Conservation (phyloP, 2,797 vertebrate species). For the Zalophus californianus region DNA sequence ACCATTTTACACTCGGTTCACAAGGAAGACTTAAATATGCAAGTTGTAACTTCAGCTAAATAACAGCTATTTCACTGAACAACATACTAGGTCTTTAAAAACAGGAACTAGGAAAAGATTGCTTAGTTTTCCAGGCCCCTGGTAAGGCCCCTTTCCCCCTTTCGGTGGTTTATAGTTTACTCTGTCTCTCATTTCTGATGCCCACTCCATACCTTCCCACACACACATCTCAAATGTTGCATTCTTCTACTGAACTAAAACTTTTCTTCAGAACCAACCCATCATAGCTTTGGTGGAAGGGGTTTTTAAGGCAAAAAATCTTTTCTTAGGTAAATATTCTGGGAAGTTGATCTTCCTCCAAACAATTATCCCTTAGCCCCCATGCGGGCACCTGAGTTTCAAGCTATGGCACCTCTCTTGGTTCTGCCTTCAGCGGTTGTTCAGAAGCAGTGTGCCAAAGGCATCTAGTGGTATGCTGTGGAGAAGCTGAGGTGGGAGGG, state of each 20-base stretch:
- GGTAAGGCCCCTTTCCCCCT: background rate
- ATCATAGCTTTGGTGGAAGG: background rate
- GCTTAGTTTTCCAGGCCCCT: background rate
- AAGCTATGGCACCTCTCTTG: background rate
- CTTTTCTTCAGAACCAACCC: background rate
- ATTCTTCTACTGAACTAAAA: background rate
- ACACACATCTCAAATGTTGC: background rate
- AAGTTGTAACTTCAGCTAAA: background rate
- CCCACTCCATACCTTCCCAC: too few relatives aligned
- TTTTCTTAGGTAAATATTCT: background rate
- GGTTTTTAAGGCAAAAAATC: background rate
- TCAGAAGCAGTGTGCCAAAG: background rate
- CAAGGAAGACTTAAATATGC: background rate
- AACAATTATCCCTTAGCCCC: background rate
- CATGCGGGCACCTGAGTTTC: background rate
- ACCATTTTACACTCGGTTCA: background rate
- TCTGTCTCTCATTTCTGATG: background rate
- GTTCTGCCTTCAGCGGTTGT: background rate
- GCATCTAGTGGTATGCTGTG: background rate
- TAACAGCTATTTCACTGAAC: background rate
- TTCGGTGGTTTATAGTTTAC: background rate
- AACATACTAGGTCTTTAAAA: background rate
- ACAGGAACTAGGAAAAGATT: conserved; percentile 22
- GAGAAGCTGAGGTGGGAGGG: background rate
- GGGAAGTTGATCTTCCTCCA: background rate